Conservation (phyloP, 2,888 invertebrate species). For the Chorisops tibialis region DNA sequence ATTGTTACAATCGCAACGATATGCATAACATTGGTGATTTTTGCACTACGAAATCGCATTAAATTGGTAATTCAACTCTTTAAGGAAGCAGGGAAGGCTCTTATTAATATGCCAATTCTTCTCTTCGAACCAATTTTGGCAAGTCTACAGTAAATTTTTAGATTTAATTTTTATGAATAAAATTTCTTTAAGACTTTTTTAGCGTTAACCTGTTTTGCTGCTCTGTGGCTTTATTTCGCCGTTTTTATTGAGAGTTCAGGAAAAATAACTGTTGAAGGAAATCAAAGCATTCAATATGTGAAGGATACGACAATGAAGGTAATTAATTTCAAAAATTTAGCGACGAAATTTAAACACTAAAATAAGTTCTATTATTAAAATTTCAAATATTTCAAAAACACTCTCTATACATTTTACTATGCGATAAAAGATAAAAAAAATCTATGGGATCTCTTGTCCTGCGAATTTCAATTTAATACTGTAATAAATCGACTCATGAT, state of each 20-base stretch:
- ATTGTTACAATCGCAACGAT: constrained; percentile 59
- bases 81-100: constrained; percentile 64
- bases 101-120: constrained; percentile 60
- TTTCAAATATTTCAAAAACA: too few species aligned
- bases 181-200: constrained; percentile 26
- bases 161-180: background rate
- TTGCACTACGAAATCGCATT: constrained; percentile 62
- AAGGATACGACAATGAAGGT: constrained; percentile 35
- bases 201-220: constrained; percentile 55
- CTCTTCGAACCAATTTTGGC: constrained; percentile 62
- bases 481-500: too few species aligned
- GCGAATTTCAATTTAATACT: too few species aligned
- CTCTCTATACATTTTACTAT: too few species aligned
- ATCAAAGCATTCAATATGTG: constrained; percentile 37
- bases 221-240: constrained; percentile 60
- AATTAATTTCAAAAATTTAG: constrained; percentile 19
- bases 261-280: constrained; percentile 42
- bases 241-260: constrained; percentile 65
- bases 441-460: too few species aligned
- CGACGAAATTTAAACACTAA: too few species aligned
- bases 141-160: constrained; percentile 37
- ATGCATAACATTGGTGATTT: constrained; percentile 56
- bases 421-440: too few species aligned
- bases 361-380: too few species aligned
- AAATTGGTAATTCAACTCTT: constrained; percentile 62